A percentile compares a stretch with the other conserved stretches of the same genome.
These are phyloP conservation scores for Prionace glauca DNA, from an alignment of 2,797 vertebrate species.

Conservation along the genomic window DNA sequence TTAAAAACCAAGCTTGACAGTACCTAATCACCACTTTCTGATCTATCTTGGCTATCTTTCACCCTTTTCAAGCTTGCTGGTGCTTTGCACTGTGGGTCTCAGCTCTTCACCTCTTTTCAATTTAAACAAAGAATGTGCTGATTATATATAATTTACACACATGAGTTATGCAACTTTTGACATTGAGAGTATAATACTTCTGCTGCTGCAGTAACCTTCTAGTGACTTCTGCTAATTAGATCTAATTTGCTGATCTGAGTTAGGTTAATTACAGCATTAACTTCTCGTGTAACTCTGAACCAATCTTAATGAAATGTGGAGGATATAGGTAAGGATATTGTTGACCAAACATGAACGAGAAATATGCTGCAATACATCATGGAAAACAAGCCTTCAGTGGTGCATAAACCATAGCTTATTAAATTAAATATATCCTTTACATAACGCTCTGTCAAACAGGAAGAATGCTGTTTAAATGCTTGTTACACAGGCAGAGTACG, in stretches of 20 bases:
- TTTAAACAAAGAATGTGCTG: neutral
- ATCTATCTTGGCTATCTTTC: neutral
- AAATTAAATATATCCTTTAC: slow-evolving; percentile 22
- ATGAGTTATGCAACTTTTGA: neutral
- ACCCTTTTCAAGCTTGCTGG: neutral
- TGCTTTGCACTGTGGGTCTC: neutral
- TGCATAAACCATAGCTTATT: slow-evolving; percentile 31
- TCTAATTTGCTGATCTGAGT: slow-evolving; percentile 23
- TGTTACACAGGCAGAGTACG: neutral
- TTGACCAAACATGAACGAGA: slow-evolving; percentile 33
- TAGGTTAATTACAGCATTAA: slow-evolving; percentile 17
- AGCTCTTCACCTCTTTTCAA: neutral
- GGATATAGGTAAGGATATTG: slow-evolving; percentile 1
- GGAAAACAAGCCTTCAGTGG: slow-evolving; percentile 16
- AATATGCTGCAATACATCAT: slow-evolving; percentile 25
- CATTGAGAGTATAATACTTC: neutral
- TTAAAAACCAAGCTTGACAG: neutral
- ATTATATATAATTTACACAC: slow-evolving; percentile 17
- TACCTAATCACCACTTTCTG: neutral
- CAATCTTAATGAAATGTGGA: slow-evolving; percentile 24
- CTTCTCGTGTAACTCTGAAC: neutral
- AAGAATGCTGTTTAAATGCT: slow-evolving; percentile 32
- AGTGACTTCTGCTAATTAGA: neutral
- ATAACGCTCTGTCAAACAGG: slow-evolving; percentile 26
- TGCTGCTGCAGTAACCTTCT: neutral